Evolutionary conservation across 2,797 vertebrate genomes (phyloP).

Genomic region (Glyptemys insculpta): DNA sequence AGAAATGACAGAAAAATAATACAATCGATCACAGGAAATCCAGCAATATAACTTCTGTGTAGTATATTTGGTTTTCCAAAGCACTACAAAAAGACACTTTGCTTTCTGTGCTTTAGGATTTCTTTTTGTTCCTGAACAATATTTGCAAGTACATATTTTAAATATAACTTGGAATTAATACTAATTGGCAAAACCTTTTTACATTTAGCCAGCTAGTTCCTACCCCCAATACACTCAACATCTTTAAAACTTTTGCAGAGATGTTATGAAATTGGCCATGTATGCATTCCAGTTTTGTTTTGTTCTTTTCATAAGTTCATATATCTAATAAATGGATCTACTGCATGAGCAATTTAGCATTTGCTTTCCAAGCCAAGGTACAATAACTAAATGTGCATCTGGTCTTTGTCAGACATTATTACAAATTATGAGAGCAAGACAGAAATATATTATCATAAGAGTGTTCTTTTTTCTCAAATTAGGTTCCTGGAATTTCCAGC

Average conservation of each 20-base stretch:
- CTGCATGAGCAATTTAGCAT: constrained; percentile 55
- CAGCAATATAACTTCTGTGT: background rate
- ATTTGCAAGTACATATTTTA: background rate
- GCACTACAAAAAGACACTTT: background rate
- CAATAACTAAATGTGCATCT: constrained; percentile 62
- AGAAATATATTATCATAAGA: constrained; percentile 58
- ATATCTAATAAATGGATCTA: constrained; percentile 61
- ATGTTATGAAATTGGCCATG: background rate
- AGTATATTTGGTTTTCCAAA: constrained; percentile 19
- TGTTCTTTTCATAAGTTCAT: constrained; percentile 52
- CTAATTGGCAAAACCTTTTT: background rate
- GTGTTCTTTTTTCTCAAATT: constrained; percentile 57
- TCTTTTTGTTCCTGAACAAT: constrained; percentile 16
- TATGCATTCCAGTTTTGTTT: background rate
- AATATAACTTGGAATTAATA: background rate
- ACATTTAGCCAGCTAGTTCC: background rate
- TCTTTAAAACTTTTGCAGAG: constrained; percentile 1
- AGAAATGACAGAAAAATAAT: background rate
- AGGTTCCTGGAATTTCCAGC: constrained; percentile 51
- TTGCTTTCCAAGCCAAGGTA: constrained; percentile 54
- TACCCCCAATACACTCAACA: background rate
- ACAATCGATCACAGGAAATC: background rate
- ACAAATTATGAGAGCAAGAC: constrained; percentile 57
- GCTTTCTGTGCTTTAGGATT: constrained; percentile 20
- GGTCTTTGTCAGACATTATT: constrained; percentile 68